Evolutionary conservation across 2,113 vertebrate species (phyloP), one percentile per base, ranked within the genome.

Genomic region (Chaetodon auriga): DNA sequence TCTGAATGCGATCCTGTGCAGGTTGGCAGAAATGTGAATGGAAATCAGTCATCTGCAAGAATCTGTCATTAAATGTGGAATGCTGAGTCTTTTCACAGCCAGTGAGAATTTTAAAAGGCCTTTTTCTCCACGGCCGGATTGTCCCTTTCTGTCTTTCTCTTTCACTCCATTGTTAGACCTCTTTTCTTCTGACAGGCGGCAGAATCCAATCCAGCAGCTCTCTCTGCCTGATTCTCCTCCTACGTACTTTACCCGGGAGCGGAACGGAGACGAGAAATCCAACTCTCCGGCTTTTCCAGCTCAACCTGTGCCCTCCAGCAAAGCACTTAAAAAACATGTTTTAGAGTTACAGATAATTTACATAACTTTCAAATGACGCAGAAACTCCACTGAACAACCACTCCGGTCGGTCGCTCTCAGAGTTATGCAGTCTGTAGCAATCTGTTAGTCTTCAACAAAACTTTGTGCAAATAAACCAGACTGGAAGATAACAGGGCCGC

Each of bases 391-490:
- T 71, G 35, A 38, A 57, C 1, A 35, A 12, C 16, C 43, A 60
- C 48, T 48, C 18, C 43, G n/a, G 53, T 15, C 36, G 10, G 51
- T 57, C 81, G 73, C 41, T 54, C 6, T 62, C 25, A 2, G 48
- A 76, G 71, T 69, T 63, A 30, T 75, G 63, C 66, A 68, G 68
- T 64, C 49, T 30, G 70, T 13, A 48, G 49, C 19, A 48, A 51
- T 30, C 13, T 71, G 38, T 72, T 58, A 73, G 69, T 75, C 70
- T 60, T 60, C 51, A 54, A 58, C 70, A 74, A 53, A 82, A 75
- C 72, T 38, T 78, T 84, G 78, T 82, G 64, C 79, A 84, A 86
- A 89, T 64, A 86, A n/a, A 38, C 46, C n/a, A 16, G 25, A 63
- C 49, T 53, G 46, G 45, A 45, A 76, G 66, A 85, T 58, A 74